These are phyloP conservation scores for Cephus pulcher DNA, from an alignment of 2,888 invertebrate genomes.

Conservation along the genomic window DNA sequence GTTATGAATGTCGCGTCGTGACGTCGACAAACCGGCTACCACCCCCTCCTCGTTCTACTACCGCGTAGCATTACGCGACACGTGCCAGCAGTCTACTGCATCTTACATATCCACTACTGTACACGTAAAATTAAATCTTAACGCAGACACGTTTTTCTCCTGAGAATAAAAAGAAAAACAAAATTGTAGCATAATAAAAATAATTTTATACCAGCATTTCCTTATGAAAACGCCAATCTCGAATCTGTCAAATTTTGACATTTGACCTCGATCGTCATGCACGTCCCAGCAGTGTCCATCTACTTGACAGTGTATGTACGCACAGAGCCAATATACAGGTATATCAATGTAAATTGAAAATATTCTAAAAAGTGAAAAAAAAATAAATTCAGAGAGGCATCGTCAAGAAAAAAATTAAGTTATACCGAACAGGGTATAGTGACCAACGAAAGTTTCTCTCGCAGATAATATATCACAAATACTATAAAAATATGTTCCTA, in stretches of 20 bases:
- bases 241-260: too few species aligned
- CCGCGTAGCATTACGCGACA: background rate
- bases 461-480: background rate
- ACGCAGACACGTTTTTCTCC: background rate
- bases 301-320: background rate
- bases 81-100: background rate
- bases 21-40: background rate
- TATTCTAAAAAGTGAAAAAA: background rate
- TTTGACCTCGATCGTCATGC: too few species aligned
- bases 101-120: background rate
- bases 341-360: background rate
- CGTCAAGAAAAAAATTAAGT: background rate
- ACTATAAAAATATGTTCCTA: background rate
- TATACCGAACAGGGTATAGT: background rate
- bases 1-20: conserved; percentile 34
- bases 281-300: too few species aligned
- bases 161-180: background rate
- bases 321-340: background rate
- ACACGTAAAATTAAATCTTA: background rate
- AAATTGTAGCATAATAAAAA: background rate
- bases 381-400: background rate
- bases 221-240: background rate
- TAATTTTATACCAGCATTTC: background rate
- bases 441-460: background rate
- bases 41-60: background rate